A percentile compares a stretch with the other conserved stretches of the same genome.
phyloP scores from a whole-genome alignment of 2,113 vertebrate species.

The Pimephales promelas region DNA sequence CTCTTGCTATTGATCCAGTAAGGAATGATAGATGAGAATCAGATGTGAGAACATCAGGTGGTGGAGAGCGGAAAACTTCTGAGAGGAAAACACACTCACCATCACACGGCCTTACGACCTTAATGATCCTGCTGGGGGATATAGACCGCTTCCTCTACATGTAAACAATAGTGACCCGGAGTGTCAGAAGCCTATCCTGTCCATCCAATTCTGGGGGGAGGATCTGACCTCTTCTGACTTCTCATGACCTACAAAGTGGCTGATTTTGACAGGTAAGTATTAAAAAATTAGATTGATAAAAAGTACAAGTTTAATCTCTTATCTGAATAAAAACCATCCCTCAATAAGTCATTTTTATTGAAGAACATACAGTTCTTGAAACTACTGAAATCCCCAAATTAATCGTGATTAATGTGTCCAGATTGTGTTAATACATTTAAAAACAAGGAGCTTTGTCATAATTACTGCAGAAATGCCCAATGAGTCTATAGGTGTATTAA shows the following conservation, averaged over 20 bases:
- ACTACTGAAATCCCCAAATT: background rate
- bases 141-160: background rate
- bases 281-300: background rate
- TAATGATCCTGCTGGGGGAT: slow-evolving; percentile 12
- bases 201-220: background rate
- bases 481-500: too few relatives aligned
- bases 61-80: background rate
- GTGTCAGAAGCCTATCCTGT: background rate
- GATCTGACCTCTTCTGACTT: background rate
- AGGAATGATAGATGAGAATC: slow-evolving; percentile 14
- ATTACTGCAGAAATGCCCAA: background rate
- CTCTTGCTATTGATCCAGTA: slow-evolving; percentile 12
- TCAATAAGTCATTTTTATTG: background rate
- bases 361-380: background rate
- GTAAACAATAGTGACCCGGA: slow-evolving; percentile 23
- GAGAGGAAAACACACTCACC: slow-evolving; percentile 7
- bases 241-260: background rate
- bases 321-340: background rate
- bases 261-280: too few relatives aligned
- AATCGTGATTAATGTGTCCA: background rate
- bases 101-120: background rate
- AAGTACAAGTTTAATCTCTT: too few relatives aligned
- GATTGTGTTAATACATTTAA: background rate
- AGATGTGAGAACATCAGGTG: slow-evolving; percentile 22
- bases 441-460: background rate